Base-by-base conservation (phyloP, 2,797 vertebrate species). In the Macroramphosus scolopax region DNA sequence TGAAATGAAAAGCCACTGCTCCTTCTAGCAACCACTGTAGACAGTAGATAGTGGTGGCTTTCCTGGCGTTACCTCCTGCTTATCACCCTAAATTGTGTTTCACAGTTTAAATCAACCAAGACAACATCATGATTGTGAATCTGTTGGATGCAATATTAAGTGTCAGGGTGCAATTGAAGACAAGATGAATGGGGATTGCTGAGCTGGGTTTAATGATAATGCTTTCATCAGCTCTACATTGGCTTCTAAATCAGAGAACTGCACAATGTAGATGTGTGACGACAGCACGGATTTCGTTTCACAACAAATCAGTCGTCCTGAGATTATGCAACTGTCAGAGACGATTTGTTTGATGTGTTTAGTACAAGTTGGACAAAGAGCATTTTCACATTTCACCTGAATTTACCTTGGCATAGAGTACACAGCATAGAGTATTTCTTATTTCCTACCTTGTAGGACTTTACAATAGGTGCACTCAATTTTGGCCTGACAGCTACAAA, bases 51-150 rank as follows among this genome's bases (percentile, higher is more conserved):
- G n/a, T n/a, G n/a, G n/a, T n/a, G n/a, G n/a, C n/a, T n/a, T n/a
- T n/a, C 37, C 46, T 37, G 18, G 52, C 43, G 35, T 51, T 39
- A 40, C 26, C 30, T 22, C n/a, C 40, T 35, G 61, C 54, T n/a
- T n/a, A n/a, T n/a, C n/a, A n/a, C n/a, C n/a, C n/a, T n/a, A n/a
- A n/a, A 53, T 60, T 62, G 52, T 39, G 51, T 67, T 62, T 58
- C 51, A 53, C 54, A 25, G 47, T 60, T 79, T 75, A 44, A 39
- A 71, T 76, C 57, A 53, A 47, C 47, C 56, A 42, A 47, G 57
- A 64, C 63, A 49, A 48, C 66, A 25, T 49, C 67, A 46, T 60
- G 57, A 68, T 47, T 63, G 57, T 14, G 35, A 61, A 57, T 61
- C 68, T 65, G 45, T 63, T 32, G 0, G 31, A 58, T 15, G 36